Evolutionary conservation across 2,888 invertebrate genomes (phyloP).

Genomic region (Sphinx pinastri): DNA sequence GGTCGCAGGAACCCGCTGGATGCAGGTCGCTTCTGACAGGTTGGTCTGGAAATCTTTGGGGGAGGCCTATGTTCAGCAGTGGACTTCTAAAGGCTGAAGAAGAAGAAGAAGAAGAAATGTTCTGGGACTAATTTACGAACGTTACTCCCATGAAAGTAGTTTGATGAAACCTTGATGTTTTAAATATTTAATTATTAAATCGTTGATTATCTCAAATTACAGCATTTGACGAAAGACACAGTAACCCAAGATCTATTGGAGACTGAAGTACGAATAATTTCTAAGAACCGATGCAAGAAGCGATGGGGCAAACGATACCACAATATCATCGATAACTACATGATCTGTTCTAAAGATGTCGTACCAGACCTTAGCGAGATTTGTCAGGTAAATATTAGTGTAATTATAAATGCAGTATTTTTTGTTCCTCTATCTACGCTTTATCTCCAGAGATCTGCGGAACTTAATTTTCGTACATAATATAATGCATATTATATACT

Average conservation of each 20-base stretch:
- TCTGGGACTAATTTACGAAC: not conserved
- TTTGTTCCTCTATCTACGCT: too few relatives aligned
- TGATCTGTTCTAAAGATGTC: conserved; percentile 62
- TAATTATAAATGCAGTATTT: not conserved
- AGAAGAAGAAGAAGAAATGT: too few relatives aligned
- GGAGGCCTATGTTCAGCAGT: too few relatives aligned
- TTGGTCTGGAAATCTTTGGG: too few relatives aligned
- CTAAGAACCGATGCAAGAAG: conserved; percentile 52
- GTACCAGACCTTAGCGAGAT: conserved; percentile 53
- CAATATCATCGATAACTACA: conserved; percentile 66
- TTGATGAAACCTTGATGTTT: too few relatives aligned
- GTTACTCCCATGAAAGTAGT: not conserved
- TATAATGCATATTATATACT: too few relatives aligned
- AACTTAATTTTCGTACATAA: too few relatives aligned
- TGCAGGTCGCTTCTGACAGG: too few relatives aligned
- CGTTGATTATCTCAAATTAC: not conserved
- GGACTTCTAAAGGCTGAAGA: too few relatives aligned
- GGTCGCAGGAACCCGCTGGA: too few relatives aligned
- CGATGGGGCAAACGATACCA: conserved; percentile 61
- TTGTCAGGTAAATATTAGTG: conserved; percentile 47
- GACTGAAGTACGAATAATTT: conserved; percentile 47
- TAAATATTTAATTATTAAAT: not conserved
- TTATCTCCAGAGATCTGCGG: too few relatives aligned
- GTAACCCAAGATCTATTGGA: conserved; percentile 48
- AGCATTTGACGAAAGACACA: conserved; percentile 13